phyloP scores from a whole-genome alignment of 2,113 vertebrate genomes.

The Plecturocebus donacophilus region DNA sequence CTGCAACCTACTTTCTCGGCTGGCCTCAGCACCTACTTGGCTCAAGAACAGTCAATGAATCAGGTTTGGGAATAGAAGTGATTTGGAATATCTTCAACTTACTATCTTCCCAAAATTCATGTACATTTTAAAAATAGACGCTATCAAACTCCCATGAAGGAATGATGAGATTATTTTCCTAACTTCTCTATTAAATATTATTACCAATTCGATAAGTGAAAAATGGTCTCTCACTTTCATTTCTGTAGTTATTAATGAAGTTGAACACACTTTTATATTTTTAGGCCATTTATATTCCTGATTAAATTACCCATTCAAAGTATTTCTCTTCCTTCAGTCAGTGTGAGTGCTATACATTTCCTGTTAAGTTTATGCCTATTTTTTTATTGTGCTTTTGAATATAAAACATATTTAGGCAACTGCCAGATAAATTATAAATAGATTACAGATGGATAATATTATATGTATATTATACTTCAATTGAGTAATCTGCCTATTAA shows the following conservation, averaged over 20 bases:
- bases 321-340: conserved; percentile 32
- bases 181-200: conserved; percentile 1
- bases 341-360: background rate
- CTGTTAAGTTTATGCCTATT: conserved; percentile 37
- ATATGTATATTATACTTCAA: too few relatives aligned
- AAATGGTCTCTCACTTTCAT: conserved; percentile 46
- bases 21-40: background rate
- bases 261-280: conserved; percentile 44
- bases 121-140: conserved; percentile 12
- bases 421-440: conserved; percentile 46
- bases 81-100: conserved; percentile 17
- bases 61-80: background rate
- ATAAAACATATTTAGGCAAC: conserved; percentile 14
- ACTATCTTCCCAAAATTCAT: background rate
- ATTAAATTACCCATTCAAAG: background rate
- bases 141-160: background rate
- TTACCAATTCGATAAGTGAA: conserved; percentile 18
- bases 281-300: conserved; percentile 24
- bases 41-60: background rate
- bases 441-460: background rate
- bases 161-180: conserved; percentile 22
- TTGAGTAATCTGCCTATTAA: too few relatives aligned
- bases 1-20: background rate
- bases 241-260: conserved; percentile 47
- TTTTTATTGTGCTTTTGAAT: conserved; percentile 41